These are phyloP conservation scores for Zophobas atratus DNA, from an alignment of 1,140 invertebrate genomes.

Conservation along the genomic window DNA sequence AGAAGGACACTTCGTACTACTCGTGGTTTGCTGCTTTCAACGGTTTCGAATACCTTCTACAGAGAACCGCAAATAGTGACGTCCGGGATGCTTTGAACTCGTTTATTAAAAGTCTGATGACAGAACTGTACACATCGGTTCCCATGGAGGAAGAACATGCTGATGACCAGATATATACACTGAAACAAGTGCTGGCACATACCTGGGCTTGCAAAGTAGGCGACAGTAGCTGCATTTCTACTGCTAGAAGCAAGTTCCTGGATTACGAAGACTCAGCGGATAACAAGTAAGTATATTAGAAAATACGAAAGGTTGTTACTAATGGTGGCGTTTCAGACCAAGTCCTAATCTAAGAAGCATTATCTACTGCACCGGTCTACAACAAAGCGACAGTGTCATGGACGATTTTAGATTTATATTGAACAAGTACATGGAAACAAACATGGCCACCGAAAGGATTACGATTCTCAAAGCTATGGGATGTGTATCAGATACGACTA, in stretches of 20 bases:
- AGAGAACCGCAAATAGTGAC: conserved; percentile 53
- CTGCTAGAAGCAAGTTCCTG: conserved; percentile 63
- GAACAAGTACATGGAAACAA: conserved; percentile 68
- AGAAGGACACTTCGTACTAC: conserved; percentile 67
- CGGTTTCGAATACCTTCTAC: conserved; percentile 52
- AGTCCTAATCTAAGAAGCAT: conserved; percentile 72
- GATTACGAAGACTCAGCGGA: conserved; percentile 26
- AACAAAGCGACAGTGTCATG: conserved; percentile 60
- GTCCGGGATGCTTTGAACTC: too few species aligned
- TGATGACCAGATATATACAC: conserved; percentile 65
- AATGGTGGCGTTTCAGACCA: conserved; percentile 65
- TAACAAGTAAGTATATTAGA: conserved; percentile 46
- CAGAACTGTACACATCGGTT: background rate
- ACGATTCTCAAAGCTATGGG: conserved; percentile 74
- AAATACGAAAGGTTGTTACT: conserved; percentile 14
- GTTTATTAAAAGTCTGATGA: too few species aligned
- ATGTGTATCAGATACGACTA: conserved; percentile 70
- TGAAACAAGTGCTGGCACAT: conserved; percentile 67
- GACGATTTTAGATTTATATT: conserved; percentile 71
- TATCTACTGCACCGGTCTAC: conserved; percentile 74
- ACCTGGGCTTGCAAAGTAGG: conserved; percentile 71
- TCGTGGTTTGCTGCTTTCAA: too few species aligned
- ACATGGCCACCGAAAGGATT: conserved; percentile 71
- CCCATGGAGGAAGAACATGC: background rate
- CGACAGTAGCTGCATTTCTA: conserved; percentile 68